A percentile compares a stretch with the other conserved stretches of the same genome.
Conservation (phyloP, 2,797 vertebrate species). For the Sylvia borin region DNA sequence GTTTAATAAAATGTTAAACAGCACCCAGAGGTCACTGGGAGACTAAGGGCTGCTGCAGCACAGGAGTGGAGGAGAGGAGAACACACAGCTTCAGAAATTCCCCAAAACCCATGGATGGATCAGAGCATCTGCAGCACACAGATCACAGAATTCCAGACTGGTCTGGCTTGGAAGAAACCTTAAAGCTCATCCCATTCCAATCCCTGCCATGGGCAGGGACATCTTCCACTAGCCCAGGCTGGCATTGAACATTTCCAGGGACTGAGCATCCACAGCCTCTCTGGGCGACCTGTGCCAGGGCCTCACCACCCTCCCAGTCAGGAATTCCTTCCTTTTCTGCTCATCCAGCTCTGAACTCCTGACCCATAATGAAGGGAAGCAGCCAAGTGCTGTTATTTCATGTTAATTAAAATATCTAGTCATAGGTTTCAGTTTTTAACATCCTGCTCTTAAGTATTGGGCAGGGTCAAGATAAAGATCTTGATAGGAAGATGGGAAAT, state of each 20-base stretch:
- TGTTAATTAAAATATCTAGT: background rate
- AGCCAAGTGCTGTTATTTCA: background rate
- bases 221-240: background rate
- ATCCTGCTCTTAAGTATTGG: background rate
- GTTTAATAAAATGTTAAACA: background rate
- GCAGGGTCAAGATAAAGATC: background rate
- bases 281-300: background rate
- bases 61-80: background rate
- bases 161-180: background rate
- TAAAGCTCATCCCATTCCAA: background rate
- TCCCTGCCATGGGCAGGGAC: background rate
- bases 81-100: background rate
- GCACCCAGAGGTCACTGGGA: background rate
- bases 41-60: background rate
- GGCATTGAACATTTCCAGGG: background rate
- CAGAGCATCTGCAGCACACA: background rate
- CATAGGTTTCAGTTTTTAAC: background rate
- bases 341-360: background rate
- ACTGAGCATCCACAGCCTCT: background rate
- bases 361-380: background rate
- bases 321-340: background rate
- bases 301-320: rapidly evolving
- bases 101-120: background rate
- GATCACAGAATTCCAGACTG: background rate
- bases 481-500: background rate